Evolutionary conservation across 2,113 vertebrate genomes (phyloP).

Genomic region (Ceyx cyanopectus): DNA sequence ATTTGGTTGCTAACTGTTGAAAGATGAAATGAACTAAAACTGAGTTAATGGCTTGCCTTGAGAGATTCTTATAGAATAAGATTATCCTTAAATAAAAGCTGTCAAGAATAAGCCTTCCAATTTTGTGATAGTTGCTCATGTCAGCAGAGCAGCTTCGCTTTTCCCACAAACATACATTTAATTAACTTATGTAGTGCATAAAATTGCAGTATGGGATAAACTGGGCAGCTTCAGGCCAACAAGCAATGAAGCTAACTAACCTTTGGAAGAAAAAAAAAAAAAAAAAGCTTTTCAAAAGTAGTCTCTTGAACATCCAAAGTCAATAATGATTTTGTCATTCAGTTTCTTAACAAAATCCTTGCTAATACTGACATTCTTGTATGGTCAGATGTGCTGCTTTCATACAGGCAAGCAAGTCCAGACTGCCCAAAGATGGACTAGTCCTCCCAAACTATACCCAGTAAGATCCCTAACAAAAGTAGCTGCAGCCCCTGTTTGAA

Average conservation of each 20-base stretch:
- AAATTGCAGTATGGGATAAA: neutral
- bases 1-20: neutral
- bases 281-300: neutral
- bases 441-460: neutral
- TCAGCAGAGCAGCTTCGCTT: neutral
- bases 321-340: neutral
- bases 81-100: neutral
- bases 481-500: neutral
- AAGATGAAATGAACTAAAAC: neutral
- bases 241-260: neutral
- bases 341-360: neutral
- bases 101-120: neutral
- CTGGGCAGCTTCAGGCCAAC: neutral
- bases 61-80: neutral
- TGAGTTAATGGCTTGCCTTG: neutral
- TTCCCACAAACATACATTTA: neutral
- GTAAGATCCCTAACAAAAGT: neutral
- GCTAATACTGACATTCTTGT: neutral
- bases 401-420: neutral
- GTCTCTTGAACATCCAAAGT: neutral
- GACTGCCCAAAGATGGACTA: neutral
- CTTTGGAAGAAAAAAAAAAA: neutral
- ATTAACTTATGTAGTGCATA: neutral
- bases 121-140: neutral
- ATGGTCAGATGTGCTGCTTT: neutral